phyloP scores from a whole-genome alignment of 2,888 invertebrate genomes.

The Phymatocera aterrima region DNA sequence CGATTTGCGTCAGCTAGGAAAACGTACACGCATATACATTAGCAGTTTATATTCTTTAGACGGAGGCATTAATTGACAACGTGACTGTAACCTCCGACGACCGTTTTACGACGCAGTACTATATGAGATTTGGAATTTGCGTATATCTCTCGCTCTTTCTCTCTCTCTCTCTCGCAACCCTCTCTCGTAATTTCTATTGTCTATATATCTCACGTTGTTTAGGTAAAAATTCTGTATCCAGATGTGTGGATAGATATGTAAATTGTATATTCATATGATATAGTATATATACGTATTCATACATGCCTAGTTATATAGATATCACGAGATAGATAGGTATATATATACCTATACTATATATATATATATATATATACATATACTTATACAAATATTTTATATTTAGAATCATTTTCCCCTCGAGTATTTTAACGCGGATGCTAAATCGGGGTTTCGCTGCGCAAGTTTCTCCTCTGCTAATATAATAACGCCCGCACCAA shows the following conservation, averaged over 20 bases:
- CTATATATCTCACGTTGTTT: no score
- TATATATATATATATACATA: conserved; percentile 2
- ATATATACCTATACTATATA: not conserved
- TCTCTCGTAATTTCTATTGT: no score
- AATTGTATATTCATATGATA: not conserved
- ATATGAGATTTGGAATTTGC: conserved; percentile 13
- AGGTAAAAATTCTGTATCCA: not conserved
- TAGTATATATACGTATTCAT: not conserved
- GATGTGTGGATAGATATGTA: not conserved
- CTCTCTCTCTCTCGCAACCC: not conserved
- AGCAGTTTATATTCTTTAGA: conserved; percentile 7
- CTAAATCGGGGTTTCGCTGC: conserved; percentile 21
- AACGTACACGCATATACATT: not conserved
- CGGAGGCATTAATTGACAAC: conserved; percentile 23
- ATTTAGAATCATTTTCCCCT: conserved; percentile 33
- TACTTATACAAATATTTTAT: conserved; percentile 12
- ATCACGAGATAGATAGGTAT: not conserved
- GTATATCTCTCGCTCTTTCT: no score
- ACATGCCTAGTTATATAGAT: not conserved
- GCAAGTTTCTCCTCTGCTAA: not conserved
- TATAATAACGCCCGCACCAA: conserved; percentile 14
- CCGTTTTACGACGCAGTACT: conserved; percentile 20
- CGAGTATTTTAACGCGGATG: conserved; percentile 38
- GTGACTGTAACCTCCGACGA: not conserved
- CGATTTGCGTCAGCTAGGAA: conserved; percentile 30